phyloP scores from a whole-genome alignment of 2,888 invertebrate species.

The Brenthis ino region DNA sequence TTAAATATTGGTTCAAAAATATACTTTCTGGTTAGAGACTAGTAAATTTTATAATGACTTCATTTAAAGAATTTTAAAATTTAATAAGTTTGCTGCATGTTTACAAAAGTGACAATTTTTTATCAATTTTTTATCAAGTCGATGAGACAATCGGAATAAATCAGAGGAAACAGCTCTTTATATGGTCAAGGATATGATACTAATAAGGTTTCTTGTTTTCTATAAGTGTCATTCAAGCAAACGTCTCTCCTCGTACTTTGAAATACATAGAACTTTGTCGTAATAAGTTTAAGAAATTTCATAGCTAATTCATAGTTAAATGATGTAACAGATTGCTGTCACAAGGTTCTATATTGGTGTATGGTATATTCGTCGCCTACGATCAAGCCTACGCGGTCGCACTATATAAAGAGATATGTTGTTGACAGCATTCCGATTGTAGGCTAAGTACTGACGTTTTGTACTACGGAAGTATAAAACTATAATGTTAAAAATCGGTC shows the following conservation, averaged over 20 bases:
- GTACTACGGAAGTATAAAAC: slow-evolving; percentile 21
- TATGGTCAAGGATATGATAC: slow-evolving; percentile 28
- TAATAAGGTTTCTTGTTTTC: slow-evolving; percentile 33
- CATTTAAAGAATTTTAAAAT: too few species aligned
- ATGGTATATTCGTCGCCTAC: slow-evolving; percentile 41
- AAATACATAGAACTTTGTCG: slow-evolving; percentile 20
- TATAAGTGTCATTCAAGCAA: slow-evolving; percentile 28
- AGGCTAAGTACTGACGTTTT: slow-evolving; percentile 6
- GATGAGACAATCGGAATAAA: slow-evolving; percentile 29
- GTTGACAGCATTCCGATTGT: slow-evolving; percentile 44
- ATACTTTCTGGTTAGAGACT: neutral
- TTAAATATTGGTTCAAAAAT: neutral
- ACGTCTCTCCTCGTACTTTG: slow-evolving; percentile 11
- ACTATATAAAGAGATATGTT: slow-evolving; percentile 43
- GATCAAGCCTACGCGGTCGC: slow-evolving; percentile 43
- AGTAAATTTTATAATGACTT: too few species aligned
- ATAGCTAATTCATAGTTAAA: slow-evolving; percentile 7
- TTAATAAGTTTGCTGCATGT: too few species aligned
- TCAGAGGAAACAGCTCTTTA: slow-evolving; percentile 25
- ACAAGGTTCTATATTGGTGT: slow-evolving; percentile 25
- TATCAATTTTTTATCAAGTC: slow-evolving; percentile 19
- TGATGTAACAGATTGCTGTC: slow-evolving; percentile 14
- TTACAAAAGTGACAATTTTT: slow-evolving; percentile 7
- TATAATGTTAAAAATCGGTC: neutral
- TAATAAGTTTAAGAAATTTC: slow-evolving; percentile 5